phyloP scores from a whole-genome alignment of 2,113 vertebrate genomes.

The Megalops atlanticus region DNA sequence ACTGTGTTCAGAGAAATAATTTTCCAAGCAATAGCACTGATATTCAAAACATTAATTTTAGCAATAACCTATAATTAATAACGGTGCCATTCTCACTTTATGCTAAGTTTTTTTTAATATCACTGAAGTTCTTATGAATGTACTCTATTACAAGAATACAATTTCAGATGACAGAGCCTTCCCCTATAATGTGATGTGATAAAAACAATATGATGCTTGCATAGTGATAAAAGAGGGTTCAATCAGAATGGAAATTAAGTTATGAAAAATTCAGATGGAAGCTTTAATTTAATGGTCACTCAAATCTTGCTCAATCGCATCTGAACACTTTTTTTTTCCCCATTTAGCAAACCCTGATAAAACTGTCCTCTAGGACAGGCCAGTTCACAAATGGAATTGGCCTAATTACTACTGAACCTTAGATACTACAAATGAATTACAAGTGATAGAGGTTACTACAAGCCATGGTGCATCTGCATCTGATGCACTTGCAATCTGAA shows the following conservation, averaged over 20 bases:
- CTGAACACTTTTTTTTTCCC: background rate
- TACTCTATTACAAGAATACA: background rate
- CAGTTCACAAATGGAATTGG: background rate
- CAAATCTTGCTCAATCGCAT: background rate
- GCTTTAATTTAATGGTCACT: background rate
- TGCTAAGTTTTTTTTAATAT: background rate
- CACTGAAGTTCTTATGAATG: background rate
- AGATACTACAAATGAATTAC: background rate
- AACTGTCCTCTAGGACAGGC: background rate
- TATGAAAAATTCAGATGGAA: background rate
- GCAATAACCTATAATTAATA: background rate
- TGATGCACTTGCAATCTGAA: too few relatives aligned
- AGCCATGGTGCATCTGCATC: background rate
- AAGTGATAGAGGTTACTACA: background rate
- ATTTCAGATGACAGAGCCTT: background rate
- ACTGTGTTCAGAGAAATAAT: background rate
- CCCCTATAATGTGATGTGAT: background rate
- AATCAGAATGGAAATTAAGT: background rate
- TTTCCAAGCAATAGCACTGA: background rate
- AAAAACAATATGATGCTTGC: background rate
- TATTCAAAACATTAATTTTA: background rate
- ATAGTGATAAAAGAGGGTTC: background rate
- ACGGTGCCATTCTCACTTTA: background rate
- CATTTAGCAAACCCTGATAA: background rate
- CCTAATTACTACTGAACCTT: background rate